phyloP scores from a whole-genome alignment of 2,888 invertebrate species.

The Acronicta psi region DNA sequence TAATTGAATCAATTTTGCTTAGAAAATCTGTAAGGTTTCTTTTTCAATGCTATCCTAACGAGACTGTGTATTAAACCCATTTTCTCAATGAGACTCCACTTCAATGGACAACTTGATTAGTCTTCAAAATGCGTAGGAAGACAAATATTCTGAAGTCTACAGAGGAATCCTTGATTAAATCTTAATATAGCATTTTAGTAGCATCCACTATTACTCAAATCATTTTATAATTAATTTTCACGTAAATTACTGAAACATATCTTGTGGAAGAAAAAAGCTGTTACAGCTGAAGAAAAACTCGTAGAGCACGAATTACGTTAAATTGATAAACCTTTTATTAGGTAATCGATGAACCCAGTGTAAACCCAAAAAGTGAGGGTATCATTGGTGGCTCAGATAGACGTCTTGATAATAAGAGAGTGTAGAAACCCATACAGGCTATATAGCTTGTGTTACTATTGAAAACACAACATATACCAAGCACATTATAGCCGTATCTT shows the following conservation, averaged over 20 bases:
- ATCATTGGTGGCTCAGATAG: no score
- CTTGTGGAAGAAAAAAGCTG: no score
- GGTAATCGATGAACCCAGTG: no score
- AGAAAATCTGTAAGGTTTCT: not conserved
- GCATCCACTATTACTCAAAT: not conserved
- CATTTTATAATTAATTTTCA: no score
- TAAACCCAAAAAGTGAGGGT: not conserved
- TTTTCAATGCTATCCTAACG: constrained; percentile 20
- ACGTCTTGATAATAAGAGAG: not conserved
- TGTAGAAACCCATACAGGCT: not conserved
- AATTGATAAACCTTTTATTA: no score
- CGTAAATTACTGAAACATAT: no score
- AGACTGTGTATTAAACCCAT: constrained; percentile 9
- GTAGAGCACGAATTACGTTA: no score
- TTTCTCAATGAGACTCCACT: constrained; percentile 10
- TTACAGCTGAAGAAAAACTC: no score
- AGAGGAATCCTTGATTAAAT: not conserved
- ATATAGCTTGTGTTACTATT: no score
- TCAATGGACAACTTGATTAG: constrained; percentile 18
- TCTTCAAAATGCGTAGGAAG: constrained; percentile 1
- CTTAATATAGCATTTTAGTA: not conserved
- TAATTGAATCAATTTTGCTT: not conserved
- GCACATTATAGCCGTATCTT: constrained; percentile 6
- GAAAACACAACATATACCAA: not conserved
- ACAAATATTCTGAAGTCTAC: not conserved